Conservation (phyloP, 2,797 vertebrate species). For the Chelonia mydas region DNA sequence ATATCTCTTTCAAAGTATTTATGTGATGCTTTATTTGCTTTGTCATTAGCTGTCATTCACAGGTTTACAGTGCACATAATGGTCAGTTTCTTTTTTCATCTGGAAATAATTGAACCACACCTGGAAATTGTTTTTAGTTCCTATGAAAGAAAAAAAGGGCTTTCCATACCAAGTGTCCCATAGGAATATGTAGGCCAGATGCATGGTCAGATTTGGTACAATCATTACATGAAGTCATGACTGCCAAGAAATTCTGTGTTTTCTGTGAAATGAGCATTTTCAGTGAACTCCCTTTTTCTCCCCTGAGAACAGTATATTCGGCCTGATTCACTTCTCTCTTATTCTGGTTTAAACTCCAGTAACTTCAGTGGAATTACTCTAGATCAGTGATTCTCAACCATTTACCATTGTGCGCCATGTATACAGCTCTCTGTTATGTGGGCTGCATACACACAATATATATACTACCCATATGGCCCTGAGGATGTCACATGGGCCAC, state of each 20-base stretch:
- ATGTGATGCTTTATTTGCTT: neutral
- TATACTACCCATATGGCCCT: no score
- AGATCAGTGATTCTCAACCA: neutral
- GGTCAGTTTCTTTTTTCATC: neutral
- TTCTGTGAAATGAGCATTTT: neutral
- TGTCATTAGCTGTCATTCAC: neutral
- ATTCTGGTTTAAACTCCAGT: neutral
- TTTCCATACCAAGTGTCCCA: neutral
- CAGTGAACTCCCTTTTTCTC: neutral
- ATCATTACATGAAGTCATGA: neutral
- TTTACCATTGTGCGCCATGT: no score
- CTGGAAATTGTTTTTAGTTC: conserved; percentile 31
- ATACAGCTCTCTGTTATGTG: no score
- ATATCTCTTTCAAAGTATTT: neutral
- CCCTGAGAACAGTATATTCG: neutral
- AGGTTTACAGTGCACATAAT: neutral
- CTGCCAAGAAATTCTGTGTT: neutral
- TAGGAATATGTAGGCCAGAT: neutral
- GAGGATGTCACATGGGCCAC: no score
- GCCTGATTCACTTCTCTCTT: neutral
- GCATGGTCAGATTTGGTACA: neutral
- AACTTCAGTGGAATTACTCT: neutral
- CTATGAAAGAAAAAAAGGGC: neutral
- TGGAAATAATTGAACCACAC: conserved; percentile 22
- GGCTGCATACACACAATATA: no score